These are phyloP conservation scores for Nemopilema nomurai DNA, from an alignment of 30 jellyfish, hydroid and myxozoan genomes.

Conservation along the genomic window DNA sequence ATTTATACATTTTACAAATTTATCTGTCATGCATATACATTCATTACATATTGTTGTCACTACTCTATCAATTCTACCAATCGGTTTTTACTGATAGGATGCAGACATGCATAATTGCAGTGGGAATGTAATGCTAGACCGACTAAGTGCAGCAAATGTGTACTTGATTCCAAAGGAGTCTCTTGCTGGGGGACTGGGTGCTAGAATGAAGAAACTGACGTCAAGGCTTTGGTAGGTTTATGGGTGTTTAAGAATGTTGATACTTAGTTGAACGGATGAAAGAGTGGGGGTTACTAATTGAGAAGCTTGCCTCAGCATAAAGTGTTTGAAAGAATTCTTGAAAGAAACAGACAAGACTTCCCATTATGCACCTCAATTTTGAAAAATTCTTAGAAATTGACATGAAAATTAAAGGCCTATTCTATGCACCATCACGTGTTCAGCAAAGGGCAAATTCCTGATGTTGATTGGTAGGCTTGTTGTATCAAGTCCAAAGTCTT, in stretches of 20 bases:
- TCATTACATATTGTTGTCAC: no score
- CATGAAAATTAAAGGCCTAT: no score
- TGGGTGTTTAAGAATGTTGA: background rate
- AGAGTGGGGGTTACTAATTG: background rate
- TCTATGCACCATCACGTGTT: no score
- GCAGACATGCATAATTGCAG: constrained; percentile 38
- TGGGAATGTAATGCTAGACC: constrained; percentile 69
- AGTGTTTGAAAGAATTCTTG: no score
- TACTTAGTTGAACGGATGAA: no score
- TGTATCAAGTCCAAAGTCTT: background rate
- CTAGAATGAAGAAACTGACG: constrained; percentile 45
- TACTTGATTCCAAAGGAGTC: constrained; percentile 82
- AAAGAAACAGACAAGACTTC: no score
- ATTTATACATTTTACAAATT: no score
- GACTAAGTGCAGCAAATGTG: constrained; percentile 67
- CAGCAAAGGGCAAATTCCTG: background rate
- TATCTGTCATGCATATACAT: no score
- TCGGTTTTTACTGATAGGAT: constrained; percentile 23
- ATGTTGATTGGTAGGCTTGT: background rate
- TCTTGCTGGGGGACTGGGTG: constrained; percentile 69
- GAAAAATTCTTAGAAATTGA: no score
- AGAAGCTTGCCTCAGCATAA: no score
- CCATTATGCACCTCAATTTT: no score
- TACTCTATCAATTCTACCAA: no score
- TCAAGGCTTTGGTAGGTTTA: constrained; percentile 69